Conservation (phyloP, 1,140 invertebrate genomes). For the Drosophila bocki region DNA sequence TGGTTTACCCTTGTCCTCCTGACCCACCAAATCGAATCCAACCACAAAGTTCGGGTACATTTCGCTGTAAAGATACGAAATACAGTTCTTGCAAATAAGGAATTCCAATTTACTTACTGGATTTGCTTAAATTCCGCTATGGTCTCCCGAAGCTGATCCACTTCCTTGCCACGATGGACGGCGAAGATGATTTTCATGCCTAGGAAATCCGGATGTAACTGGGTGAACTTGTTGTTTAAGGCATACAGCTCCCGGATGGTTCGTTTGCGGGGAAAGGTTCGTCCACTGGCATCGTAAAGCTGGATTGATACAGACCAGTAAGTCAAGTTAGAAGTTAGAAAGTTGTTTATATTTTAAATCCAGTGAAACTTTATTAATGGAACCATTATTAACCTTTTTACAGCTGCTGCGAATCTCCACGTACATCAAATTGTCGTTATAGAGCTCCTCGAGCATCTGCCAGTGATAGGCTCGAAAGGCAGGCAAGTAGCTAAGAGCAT, state of each 20-base stretch:
- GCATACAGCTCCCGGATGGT: slow-evolving; percentile 85
- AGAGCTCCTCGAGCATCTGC: slow-evolving; percentile 89
- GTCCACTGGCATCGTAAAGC: slow-evolving; percentile 76
- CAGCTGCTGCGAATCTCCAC: slow-evolving; percentile 88
- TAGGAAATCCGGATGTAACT: slow-evolving; percentile 87
- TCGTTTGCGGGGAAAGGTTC: slow-evolving; percentile 55
- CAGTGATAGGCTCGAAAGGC: slow-evolving; percentile 91
- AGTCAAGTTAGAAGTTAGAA: not conserved
- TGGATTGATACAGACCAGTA: slow-evolving; percentile 3
- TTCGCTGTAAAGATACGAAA: slow-evolving; percentile 48
- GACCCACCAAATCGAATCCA: slow-evolving; percentile 89
- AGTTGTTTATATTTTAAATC: not conserved
- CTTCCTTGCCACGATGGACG: slow-evolving; percentile 84
- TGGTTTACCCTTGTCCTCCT: slow-evolving; percentile 88
- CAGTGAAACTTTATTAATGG: not conserved
- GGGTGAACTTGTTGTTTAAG: slow-evolving; percentile 85
- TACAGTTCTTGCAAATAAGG: accelerated
- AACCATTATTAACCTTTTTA: slow-evolving; percentile 38
- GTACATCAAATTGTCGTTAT: slow-evolving; percentile 93
- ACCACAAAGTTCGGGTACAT: slow-evolving; percentile 88
- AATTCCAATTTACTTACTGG: slow-evolving; percentile 50
- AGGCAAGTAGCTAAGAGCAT: slow-evolving; percentile 89
- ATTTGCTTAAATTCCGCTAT: slow-evolving; percentile 53
- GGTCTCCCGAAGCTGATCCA: slow-evolving; percentile 50
- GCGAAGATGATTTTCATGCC: slow-evolving; percentile 89